Conservation (phyloP, 2,113 vertebrate genomes). For the Tetrax tetrax region DNA sequence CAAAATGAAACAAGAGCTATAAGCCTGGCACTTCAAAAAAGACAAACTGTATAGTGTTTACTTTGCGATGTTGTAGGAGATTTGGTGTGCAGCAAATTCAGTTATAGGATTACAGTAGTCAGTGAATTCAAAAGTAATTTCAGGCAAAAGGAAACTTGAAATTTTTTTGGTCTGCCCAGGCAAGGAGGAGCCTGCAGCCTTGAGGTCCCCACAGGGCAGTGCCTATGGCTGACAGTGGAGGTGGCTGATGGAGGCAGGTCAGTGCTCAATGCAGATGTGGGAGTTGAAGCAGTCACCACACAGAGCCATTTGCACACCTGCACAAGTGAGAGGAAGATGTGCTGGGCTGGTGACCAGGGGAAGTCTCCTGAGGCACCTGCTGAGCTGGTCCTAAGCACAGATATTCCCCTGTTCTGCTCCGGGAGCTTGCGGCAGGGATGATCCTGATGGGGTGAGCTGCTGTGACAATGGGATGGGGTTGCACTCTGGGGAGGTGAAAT, state of each 20-base stretch:
- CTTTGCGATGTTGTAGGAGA: background rate
- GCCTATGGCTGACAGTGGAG: no score
- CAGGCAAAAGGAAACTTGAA: background rate
- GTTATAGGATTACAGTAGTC: background rate
- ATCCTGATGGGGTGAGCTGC: background rate
- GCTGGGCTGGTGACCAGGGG: background rate
- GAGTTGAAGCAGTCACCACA: background rate
- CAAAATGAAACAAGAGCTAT: background rate
- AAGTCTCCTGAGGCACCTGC: no score
- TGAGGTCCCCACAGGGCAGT: no score
- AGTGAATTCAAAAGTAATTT: background rate
- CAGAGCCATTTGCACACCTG: background rate
- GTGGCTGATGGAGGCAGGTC: background rate
- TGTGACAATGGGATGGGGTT: background rate
- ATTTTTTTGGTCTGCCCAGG: no score
- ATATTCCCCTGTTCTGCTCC: no score
- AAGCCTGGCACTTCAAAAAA: background rate
- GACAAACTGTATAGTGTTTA: background rate
- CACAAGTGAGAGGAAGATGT: background rate
- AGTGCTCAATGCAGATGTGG: background rate
- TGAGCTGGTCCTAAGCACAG: no score
- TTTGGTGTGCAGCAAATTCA: background rate
- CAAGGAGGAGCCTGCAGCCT: no score
- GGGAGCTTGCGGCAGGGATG: no score
- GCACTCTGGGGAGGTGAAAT: background rate